Conservation (phyloP, 35 echinoderm and acorn worm genomes). For the Nesometra sesokonis region DNA sequence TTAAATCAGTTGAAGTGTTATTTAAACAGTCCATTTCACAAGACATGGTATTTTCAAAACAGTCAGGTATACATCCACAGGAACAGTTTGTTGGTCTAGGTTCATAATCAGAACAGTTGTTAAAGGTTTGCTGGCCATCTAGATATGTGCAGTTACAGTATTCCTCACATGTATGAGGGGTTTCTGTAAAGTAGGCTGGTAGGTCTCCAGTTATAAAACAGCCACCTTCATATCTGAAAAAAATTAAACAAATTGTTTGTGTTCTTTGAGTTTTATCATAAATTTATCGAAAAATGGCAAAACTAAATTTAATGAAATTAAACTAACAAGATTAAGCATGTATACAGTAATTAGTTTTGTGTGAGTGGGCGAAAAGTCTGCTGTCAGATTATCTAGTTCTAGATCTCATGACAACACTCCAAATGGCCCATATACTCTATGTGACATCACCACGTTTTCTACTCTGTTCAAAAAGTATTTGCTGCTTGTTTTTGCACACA, state of each 20-base stretch:
- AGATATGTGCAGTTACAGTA: constrained; percentile 70
- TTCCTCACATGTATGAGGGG: constrained; percentile 39
- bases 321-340: neutral
- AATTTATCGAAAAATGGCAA: too few species aligned
- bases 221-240: constrained; percentile 46
- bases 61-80: constrained; percentile 64
- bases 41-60: constrained; percentile 20
- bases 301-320: neutral
- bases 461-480: too few species aligned
- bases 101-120: constrained; percentile 49
- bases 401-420: too few species aligned
- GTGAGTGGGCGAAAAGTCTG: too few species aligned
- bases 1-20: neutral
- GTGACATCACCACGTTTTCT: too few species aligned
- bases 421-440: too few species aligned
- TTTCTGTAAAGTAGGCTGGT: constrained; percentile 19
- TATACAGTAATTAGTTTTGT: too few species aligned
- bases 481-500: too few species aligned
- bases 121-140: neutral
- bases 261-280: too few species aligned
- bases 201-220: constrained; percentile 65
- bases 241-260: too few species aligned
- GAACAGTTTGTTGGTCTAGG: constrained; percentile 63
- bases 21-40: neutral
- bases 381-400: too few species aligned